Percentiles rank a stretch among this genome's conserved stretches.
phyloP scores from a whole-genome alignment of 2,797 vertebrate genomes.

The Stomatorhinus walkeri region DNA sequence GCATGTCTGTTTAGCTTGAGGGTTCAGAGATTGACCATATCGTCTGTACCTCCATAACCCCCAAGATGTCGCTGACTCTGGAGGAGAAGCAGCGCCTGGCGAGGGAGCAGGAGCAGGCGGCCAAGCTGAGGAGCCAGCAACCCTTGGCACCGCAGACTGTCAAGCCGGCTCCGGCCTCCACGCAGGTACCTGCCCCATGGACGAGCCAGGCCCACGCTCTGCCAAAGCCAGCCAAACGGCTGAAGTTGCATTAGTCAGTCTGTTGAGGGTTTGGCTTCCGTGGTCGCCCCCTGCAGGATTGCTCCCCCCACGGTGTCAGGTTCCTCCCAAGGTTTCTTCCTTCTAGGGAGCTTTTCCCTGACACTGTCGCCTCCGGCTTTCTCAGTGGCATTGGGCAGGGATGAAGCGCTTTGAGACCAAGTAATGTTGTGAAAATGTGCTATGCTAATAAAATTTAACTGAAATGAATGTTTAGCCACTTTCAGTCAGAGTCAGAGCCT shows the following conservation, averaged over 20 bases:
- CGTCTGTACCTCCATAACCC: background rate
- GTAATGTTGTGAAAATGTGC: background rate
- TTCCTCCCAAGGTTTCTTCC: background rate
- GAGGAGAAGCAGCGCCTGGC: constrained; percentile 96
- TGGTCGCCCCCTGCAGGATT: background rate
- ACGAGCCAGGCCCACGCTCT: too few relatives aligned
- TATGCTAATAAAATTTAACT: background rate
- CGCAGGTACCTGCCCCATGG: constrained; percentile 63
- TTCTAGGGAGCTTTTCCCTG: background rate
- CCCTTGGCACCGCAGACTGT: constrained; percentile 77
- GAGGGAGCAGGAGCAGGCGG: constrained; percentile 93
- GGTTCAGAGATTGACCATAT: background rate
- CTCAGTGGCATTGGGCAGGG: background rate
- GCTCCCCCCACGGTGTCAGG: background rate
- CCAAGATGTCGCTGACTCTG: constrained; percentile 84
- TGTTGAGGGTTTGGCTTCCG: background rate
- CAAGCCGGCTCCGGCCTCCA: constrained; percentile 55
- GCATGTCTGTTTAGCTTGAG: background rate
- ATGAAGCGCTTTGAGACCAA: background rate
- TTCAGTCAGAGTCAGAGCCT: background rate
- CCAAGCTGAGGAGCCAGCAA: constrained; percentile 87
- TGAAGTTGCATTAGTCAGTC: background rate
- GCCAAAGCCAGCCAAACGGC: background rate
- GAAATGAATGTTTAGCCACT: background rate
- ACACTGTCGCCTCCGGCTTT: background rate